phyloP scores from a whole-genome alignment of 2,888 invertebrate species.

The Frankliniella fusca region DNA sequence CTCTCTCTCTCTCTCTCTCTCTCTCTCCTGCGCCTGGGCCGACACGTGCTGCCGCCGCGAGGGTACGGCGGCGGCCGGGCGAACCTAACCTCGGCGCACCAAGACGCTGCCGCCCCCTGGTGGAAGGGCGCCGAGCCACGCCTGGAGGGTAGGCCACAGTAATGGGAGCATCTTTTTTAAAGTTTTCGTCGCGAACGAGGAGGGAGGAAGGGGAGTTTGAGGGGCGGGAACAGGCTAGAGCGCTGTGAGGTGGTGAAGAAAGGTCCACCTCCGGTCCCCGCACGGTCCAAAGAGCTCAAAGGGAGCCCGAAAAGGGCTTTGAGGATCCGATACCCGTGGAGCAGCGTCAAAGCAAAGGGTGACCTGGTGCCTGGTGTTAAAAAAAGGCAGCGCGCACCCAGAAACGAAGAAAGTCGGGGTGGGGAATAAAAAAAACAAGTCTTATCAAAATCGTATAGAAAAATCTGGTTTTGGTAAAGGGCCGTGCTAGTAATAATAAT shows the following conservation, averaged over 20 bases:
- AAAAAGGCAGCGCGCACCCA: too few species aligned
- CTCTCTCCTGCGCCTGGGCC: neutral
- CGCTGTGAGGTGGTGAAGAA: neutral
- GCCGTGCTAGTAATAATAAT: too few species aligned
- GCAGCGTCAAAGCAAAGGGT: too few species aligned
- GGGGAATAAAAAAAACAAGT: too few species aligned
- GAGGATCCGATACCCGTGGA: too few species aligned
- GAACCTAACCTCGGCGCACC: neutral
- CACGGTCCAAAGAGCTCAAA: neutral
- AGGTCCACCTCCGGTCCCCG: neutral
- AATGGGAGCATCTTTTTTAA: neutral
- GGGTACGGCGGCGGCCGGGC: neutral
- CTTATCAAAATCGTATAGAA: too few species aligned
- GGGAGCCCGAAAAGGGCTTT: neutral
- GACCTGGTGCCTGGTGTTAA: too few species aligned
- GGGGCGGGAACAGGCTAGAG: neutral
- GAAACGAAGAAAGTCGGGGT: too few species aligned
- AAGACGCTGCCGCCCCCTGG: neutral
- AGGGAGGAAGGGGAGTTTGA: neutral
- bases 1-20: too few species aligned
- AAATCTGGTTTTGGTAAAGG: too few species aligned
- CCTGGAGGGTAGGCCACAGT: conserved; percentile 2
- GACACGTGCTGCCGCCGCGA: neutral
- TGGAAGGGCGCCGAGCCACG: neutral
- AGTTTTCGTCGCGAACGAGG: neutral